Base-by-base conservation (phyloP, 2,797 vertebrate genomes). In the Dipus sagitta region DNA sequence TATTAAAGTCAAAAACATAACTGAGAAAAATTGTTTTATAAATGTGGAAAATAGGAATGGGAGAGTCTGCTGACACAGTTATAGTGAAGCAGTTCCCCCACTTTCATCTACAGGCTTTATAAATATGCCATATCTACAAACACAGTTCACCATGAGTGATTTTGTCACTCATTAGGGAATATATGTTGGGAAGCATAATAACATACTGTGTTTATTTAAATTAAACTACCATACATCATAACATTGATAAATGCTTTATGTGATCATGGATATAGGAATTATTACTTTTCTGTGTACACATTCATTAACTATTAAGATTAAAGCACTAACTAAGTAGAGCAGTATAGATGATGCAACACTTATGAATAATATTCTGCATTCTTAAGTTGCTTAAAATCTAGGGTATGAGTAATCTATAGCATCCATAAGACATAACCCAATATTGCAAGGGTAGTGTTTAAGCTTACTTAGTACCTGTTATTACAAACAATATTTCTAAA, bases 1-100 rank as follows among this genome's bases (percentile, higher is more conserved):
- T 75, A 58, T 26, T 64, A 1, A 88, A 89, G 42, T 20, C 68
- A 30, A 91, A 96, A 93, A 84, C 14, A 83, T 87, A 3, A 47
- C 30, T 82, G 8, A 6, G 2, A 28, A 71, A 12, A 24, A 26
- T 30, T 52, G 0, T 18, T 81, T 26, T 18, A 82, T 60, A 92
- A 79, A 6, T n/a, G 0, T 32, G 68, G 34, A 86, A 88, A 77
- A 84, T 74, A 65, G 3, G 30, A 86, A 81, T 88, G n/a, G 12
- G 30, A 85, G 76, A 96, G 26, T 1, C 7, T 88, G 26, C 3
- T 1, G 6, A 23, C 9, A 65, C 0, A 74, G 8, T 85, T 67
- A 67, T 1, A 79, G 38, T 80, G 30, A 8, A 60, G 60, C 74
- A 62, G 90, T 88, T 87, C 85, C 24, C 15, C 52, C 6, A 1